Base-by-base conservation (phyloP, 2,113 vertebrate species). In the Coracopsis vasa region DNA sequence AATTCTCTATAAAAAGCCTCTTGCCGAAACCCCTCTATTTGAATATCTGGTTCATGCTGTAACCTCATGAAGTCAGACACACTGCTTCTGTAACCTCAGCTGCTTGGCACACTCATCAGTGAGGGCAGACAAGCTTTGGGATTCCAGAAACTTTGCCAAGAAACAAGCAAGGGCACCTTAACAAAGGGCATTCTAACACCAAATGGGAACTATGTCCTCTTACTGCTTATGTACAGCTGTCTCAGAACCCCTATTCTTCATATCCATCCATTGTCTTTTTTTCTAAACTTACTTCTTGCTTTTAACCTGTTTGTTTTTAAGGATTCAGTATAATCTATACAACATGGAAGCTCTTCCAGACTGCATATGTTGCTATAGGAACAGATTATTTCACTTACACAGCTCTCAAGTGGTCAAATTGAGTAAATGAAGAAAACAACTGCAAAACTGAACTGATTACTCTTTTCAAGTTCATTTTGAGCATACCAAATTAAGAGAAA, bases 291-390 rank as follows among this genome's bases (percentile, higher is more conserved):
- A 1, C 5, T 7, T 80, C 41, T 93, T 69, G 39, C 25, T 50
- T 88, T 35, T 29, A 41, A 74, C 72, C 11, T 13, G n/a, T 47
- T 73, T 90, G 73, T 69, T 94, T 94, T 88, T 87, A 53, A 86
- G 56, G 56, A 88, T 94, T 89, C 71, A 37, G 2, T 33, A 90
- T 61, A 86, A 79, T 81, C 65, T 60, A 75, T 65, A 60, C 73
- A 62, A 42, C 33, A 13, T 58, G 53, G 91, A 78, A 84, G 64
- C 75, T 90, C 88, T 87, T 75, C 51, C 67, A 91, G 47, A 21
- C 47, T 87, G 13, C 62, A 21, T 35, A 71, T 13, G 89, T 88
- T 97, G 88, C 96, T 84, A 91, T 88, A 87, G 90, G 88, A 97
- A 98, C 82, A 64, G 28, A 67, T 74, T 53, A 79, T 86, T 90